Evolutionary conservation across 2,797 vertebrate species (phyloP).

Genomic region (Heteromormyrus szaboi): DNA sequence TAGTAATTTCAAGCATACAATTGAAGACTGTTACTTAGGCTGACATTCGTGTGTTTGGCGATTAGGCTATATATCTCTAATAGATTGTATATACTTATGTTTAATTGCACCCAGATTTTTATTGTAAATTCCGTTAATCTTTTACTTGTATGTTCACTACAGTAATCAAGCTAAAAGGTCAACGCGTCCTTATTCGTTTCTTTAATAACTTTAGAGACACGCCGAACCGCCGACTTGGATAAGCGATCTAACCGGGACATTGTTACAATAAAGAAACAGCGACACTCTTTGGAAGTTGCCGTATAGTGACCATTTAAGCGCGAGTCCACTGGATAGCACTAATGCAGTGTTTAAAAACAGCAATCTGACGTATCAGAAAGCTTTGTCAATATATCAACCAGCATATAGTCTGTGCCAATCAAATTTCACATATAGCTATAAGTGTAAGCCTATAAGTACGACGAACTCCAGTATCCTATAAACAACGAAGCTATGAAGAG

Average conservation of each 20-base stretch:
- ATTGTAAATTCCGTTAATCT: not conserved
- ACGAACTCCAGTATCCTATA: not conserved
- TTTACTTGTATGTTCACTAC: not conserved
- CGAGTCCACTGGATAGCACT: not conserved
- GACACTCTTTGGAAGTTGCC: slow-evolving; percentile 4
- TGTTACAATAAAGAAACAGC: slow-evolving; percentile 5
- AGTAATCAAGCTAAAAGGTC: not conserved
- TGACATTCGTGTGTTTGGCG: not conserved
- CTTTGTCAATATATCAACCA: not conserved
- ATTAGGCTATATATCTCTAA: not conserved
- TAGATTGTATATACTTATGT: not conserved
- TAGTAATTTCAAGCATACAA: not conserved
- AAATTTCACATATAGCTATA: not conserved
- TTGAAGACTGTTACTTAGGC: not conserved
- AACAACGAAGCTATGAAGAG: not conserved
- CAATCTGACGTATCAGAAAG: not conserved
- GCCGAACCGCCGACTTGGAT: not conserved
- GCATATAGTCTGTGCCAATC: not conserved
- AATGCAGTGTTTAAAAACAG: not conserved
- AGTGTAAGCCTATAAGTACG: not conserved
- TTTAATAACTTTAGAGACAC: not conserved
- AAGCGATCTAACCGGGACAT: not conserved
- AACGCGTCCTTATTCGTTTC: not conserved
- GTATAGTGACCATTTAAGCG: not conserved
- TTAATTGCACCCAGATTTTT: not conserved